A percentile compares a stretch with the other conserved stretches of the same genome.
Evolutionary conservation across 2,888 invertebrate species (phyloP).

Genomic region (Drosophila merina): DNA sequence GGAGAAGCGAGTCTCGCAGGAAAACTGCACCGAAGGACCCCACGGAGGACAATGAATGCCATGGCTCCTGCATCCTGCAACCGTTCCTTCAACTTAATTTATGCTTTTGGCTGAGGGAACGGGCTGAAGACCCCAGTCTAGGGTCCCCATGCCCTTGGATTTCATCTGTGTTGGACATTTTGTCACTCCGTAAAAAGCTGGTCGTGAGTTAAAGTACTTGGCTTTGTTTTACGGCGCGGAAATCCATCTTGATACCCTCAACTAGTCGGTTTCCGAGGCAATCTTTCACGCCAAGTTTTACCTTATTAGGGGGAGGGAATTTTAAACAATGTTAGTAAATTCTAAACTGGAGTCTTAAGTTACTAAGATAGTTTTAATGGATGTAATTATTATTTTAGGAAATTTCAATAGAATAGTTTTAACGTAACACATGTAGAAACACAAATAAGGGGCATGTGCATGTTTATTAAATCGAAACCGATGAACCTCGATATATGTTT

Average conservation of each 20-base stretch:
- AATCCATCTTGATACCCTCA: slow-evolving; percentile 49
- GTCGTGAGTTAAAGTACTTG: slow-evolving; percentile 41
- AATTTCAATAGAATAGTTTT: too few relatives aligned
- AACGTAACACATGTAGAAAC: too few relatives aligned
- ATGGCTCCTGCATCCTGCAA: slow-evolving; percentile 14
- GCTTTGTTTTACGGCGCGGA: slow-evolving; percentile 53
- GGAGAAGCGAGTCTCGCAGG: slow-evolving; percentile 43
- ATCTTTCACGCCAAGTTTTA: not conserved
- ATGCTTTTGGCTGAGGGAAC: slow-evolving; percentile 40
- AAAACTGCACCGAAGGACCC: slow-evolving; percentile 48
- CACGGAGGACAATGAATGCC: slow-evolving; percentile 60
- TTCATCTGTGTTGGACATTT: slow-evolving; percentile 34
- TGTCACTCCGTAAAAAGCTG: slow-evolving; percentile 59
- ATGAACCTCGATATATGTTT: too few relatives aligned
- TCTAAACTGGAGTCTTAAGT: too few relatives aligned
- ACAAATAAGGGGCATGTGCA: too few relatives aligned
- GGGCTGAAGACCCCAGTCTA: not conserved
- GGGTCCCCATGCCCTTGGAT: slow-evolving; percentile 2
- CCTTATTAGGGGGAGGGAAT: not conserved
- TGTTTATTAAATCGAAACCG: too few relatives aligned
- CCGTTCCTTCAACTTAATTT: slow-evolving; percentile 60
- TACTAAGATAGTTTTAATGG: too few relatives aligned
- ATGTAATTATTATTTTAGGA: too few relatives aligned
- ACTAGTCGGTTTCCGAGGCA: slow-evolving; percentile 4
- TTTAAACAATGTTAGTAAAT: not conserved